These are phyloP conservation scores for Botia almorhae DNA, from an alignment of 2,797 vertebrate genomes.

Conservation along the genomic window DNA sequence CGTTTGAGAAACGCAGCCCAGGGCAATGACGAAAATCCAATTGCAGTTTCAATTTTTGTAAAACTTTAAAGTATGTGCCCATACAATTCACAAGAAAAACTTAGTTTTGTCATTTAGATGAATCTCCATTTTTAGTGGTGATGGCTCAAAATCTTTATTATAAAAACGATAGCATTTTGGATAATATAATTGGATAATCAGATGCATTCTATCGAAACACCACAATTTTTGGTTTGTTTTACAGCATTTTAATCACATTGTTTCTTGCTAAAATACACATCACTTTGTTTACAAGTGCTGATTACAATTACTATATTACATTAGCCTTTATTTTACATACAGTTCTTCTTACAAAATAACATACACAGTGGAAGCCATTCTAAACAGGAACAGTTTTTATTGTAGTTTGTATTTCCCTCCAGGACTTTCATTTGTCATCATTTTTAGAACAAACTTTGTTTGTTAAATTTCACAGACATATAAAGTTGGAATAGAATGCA, in stretches of 20 bases:
- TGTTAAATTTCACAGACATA: slow-evolving; percentile 24
- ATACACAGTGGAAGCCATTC: slow-evolving; percentile 64
- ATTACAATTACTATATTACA: slow-evolving; percentile 84
- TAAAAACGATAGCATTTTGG: too few relatives aligned
- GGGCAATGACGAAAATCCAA: too few relatives aligned
- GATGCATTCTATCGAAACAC: background rate
- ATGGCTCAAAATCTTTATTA: too few relatives aligned
- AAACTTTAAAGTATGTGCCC: too few relatives aligned
- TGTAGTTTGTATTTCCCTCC: slow-evolving; percentile 50
- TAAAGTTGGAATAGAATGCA: slow-evolving; percentile 16
- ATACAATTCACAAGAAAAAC: too few relatives aligned
- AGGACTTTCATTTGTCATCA: slow-evolving; percentile 56
- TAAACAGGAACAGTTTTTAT: background rate
- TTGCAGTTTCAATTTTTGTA: too few relatives aligned
- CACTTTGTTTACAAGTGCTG: slow-evolving; percentile 83
- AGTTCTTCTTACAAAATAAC: slow-evolving; percentile 68
- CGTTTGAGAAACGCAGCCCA: too few relatives aligned
- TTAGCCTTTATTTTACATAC: slow-evolving; percentile 81
- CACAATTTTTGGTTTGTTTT: slow-evolving; percentile 42
- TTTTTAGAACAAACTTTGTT: slow-evolving; percentile 2
- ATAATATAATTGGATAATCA: background rate
- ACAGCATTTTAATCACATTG: slow-evolving; percentile 78
- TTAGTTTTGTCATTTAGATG: too few relatives aligned
- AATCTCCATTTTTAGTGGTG: too few relatives aligned
- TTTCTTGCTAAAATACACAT: slow-evolving; percentile 83